Evolutionary conservation across 2,888 invertebrate species (phyloP), one percentile per base, ranked within the genome.

Genomic region (Thysanoteuthis rhombus): DNA sequence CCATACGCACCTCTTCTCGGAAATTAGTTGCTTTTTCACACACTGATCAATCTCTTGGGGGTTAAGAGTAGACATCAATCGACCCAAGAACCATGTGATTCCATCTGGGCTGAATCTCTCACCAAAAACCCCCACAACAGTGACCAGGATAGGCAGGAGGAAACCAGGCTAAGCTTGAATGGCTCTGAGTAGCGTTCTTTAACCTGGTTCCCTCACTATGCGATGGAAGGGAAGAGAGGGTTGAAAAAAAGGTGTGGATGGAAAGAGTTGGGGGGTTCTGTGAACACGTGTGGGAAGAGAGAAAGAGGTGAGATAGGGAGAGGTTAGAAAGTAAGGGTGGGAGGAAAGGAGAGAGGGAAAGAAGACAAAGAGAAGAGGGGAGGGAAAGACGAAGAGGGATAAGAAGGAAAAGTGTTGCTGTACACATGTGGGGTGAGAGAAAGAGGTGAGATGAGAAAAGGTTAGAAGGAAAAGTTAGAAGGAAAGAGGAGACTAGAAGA

Each of bases 341-440:
- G 58, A 28, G n/a, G 28, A 1, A 28, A 0, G 32, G 5, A 6
- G 52, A 22, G 25, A 12, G 36, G n/a, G 36, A 12, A n/a, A 19
- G 19, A 0, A 3, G 36, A 1, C n/a, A n/a, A 2, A 6, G 5
- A 28, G 19, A 25, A 2, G 19, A 12, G 25, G 19, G 6, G 19
- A 5, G 28, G 19, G 19, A 28, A 28, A 58, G 19, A 25, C 22
- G 28, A 45, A 45, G 19, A 16, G 19, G 19, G 1, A 19, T 16
- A 45, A 45, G 1, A 45, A 45, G 1, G 45, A 45, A 12, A 19
- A 42, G 12, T 42, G 5, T 42, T 42, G 5, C 6, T 42, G 5
- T 42, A 8, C 12, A 42, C 6, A 42, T 42, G 12, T 8, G 42
- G 12, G 12, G 12, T 42, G 12, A 42, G 5, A 42, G 12, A 8